Conservation (phyloP, 2,888 invertebrate species). For the Branchellion lobata region DNA sequence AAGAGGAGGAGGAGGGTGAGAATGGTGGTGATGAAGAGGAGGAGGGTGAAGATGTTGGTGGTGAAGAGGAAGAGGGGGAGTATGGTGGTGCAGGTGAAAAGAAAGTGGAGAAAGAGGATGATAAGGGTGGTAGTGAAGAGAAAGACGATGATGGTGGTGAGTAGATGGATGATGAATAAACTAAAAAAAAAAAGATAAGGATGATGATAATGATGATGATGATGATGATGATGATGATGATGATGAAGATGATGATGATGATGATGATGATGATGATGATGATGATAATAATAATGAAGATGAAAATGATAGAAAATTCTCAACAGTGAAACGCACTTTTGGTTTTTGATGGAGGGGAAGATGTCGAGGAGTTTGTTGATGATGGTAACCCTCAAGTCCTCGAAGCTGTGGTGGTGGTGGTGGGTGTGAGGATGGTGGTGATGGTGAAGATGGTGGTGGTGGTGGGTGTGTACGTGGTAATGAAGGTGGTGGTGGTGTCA, state of each 20-base stretch:
- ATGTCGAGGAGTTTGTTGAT: slow-evolving; percentile 75
- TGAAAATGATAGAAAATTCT: no score
- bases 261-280: no score
- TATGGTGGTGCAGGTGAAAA: not conserved
- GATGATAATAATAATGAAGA: no score
- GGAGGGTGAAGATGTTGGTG: no score
- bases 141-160: no score
- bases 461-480: not conserved
- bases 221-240: no score
- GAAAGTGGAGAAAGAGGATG: not conserved
- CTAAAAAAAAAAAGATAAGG: no score
- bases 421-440: no score
- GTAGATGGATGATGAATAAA: no score
- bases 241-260: no score
- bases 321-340: slow-evolving; percentile 69
- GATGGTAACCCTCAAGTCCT: slow-evolving; percentile 74
- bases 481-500: not conserved
- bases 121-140: not conserved
- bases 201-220: no score
- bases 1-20: not conserved
- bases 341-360: slow-evolving; percentile 82
- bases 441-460: not conserved
- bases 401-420: slow-evolving; percentile 38
- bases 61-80: no score
- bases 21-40: not conserved